Evolutionary conservation across 2,113 vertebrate genomes (phyloP).

Genomic region (Takifugu bimaculatus): DNA sequence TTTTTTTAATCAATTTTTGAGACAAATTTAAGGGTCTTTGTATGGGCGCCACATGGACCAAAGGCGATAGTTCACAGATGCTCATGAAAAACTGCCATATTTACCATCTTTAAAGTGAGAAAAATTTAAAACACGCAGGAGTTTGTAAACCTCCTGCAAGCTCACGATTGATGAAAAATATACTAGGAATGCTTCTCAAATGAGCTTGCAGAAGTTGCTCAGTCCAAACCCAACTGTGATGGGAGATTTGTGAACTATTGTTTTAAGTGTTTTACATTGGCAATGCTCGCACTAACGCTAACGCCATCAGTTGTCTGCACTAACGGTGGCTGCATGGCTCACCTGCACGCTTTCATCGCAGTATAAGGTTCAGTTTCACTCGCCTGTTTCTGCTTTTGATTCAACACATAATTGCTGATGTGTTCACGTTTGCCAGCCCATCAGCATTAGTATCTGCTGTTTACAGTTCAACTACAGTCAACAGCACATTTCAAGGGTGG

Average conservation of each 20-base stretch:
- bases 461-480: too few relatives aligned
- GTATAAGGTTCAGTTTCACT: too few relatives aligned
- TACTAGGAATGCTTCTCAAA: too few relatives aligned
- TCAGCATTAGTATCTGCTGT: too few relatives aligned
- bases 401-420: too few relatives aligned
- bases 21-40: constrained; percentile 44
- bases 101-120: not conserved
- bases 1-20: constrained; percentile 50
- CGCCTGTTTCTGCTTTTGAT: too few relatives aligned
- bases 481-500: too few relatives aligned
- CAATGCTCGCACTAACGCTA: constrained; percentile 36
- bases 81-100: constrained; percentile 4
- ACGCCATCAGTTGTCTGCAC: constrained; percentile 24
- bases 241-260: constrained; percentile 61
- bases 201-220: constrained; percentile 31
- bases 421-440: too few relatives aligned
- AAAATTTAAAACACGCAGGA: not conserved
- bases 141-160: too few relatives aligned
- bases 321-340: constrained; percentile 59
- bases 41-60: constrained; percentile 54
- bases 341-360: constrained; percentile 51
- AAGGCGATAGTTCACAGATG: constrained; percentile 58
- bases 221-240: not conserved
- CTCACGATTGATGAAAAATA: too few relatives aligned
- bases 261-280: constrained; percentile 27